These are phyloP conservation scores for Pimephales promelas DNA, from an alignment of 2,113 vertebrate genomes.

Conservation along the genomic window DNA sequence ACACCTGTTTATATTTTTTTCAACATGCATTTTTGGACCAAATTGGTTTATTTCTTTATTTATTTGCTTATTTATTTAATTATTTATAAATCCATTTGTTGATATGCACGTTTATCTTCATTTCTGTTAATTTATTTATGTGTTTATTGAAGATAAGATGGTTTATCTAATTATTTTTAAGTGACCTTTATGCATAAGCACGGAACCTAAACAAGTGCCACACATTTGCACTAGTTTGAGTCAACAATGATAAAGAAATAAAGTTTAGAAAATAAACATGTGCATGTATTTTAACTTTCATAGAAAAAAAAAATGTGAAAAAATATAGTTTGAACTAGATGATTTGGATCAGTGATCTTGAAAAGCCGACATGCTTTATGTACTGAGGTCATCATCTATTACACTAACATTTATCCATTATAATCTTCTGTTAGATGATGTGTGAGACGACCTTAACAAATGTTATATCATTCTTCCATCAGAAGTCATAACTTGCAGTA, in stretches of 20 bases:
- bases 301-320: background rate
- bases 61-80: background rate
- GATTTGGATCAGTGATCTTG: background rate
- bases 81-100: background rate
- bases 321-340: background rate
- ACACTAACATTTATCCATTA: background rate
- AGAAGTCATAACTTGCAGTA: background rate
- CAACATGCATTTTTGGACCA: background rate
- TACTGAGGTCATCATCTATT: background rate
- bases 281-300: slow-evolving; percentile 11
- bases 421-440: background rate
- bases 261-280: background rate
- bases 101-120: background rate
- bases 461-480: background rate
- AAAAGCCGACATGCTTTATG: slow-evolving; percentile 2
- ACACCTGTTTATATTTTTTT: background rate
- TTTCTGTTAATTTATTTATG: slow-evolving; percentile 18
- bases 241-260: background rate
- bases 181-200: slow-evolving; percentile 49
- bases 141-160: background rate
- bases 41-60: background rate
- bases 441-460: background rate
- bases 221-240: slow-evolving; percentile 36
- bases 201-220: slow-evolving; percentile 36
- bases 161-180: slow-evolving; percentile 36